Evolutionary conservation across 2,113 vertebrate genomes (phyloP), one percentile per base, ranked within the genome.

Genomic region (Chaetops frenatus): DNA sequence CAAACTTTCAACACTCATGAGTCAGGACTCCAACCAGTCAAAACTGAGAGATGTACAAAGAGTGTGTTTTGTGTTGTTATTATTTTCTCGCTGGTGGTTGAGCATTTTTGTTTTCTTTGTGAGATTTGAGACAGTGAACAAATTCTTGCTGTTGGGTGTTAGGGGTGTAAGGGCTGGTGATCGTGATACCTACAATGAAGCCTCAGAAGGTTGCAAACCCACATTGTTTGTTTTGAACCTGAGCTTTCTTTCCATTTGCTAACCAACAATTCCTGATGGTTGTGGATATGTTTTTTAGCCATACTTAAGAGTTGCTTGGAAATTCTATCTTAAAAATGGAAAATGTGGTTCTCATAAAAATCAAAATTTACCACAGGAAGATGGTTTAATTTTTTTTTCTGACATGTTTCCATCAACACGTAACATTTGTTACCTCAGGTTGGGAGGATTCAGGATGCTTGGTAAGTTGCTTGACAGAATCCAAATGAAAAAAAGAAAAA

Each of bases 361-460:
- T 95, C 87, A 93, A 86, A 91, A 96, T 96, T 94, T 93, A 90
- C 91, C 94, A 78, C 81, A 92, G 90, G 66, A 93, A 96, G 70
- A 77, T n/a, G 45, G 60, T 78, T 90, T 67, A 33, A 18, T 33
- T 81, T 66, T 79, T 76, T 66, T 81, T 89, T 14, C 71, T 81
- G 62, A 95, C 74, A 50, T 54, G 35, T 88, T 95, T 93, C 84
- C 81, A 81, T 87, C 70, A 71, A 70, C 61, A 89, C 0, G 0
- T 54, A 85, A 50, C 31, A n/a, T 85, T 92, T 83, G 20, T 79
- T 94, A 20, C 45, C 51, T 91, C 69, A 87, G 21, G 12, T 1
- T 88, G 80, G 35, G 33, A 94, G 38, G 60, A 90, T 29, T 23
- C 23, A 81, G 58, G 57, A 20, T 93, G 29, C 42, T 90, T 54